A percentile compares a stretch with the other conserved stretches of the same genome.
Conservation (phyloP, 2,113 vertebrate genomes). For the Bos indicus region DNA sequence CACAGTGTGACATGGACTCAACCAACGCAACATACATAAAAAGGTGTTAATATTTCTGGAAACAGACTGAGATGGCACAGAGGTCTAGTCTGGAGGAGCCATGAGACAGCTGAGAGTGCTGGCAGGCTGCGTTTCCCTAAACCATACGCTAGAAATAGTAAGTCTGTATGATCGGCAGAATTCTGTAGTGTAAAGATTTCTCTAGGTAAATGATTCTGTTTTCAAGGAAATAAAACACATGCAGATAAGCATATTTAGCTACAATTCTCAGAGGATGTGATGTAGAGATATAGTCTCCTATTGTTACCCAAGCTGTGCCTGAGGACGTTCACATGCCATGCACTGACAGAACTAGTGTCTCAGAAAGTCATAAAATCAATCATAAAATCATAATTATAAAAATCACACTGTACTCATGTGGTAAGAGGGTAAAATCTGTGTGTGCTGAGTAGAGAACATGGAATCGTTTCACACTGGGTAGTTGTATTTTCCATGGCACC, state of each 20-base stretch:
- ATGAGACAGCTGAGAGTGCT: slow-evolving; percentile 46
- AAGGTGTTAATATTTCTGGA: slow-evolving; percentile 51
- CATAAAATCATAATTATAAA: not conserved
- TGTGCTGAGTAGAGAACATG: not conserved
- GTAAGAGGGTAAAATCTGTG: not conserved
- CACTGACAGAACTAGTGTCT: not conserved
- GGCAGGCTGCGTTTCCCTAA: not conserved
- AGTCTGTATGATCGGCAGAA: not conserved
- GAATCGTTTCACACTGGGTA: not conserved
- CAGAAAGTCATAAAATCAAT: not conserved
- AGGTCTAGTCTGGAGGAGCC: not conserved
- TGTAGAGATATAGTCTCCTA: not conserved
- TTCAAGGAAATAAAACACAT: not conserved
- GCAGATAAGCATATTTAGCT: not conserved
- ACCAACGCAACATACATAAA: not conserved
- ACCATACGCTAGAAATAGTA: not conserved
- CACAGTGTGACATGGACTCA: not conserved
- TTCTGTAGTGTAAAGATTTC: not conserved
- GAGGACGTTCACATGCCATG: not conserved
- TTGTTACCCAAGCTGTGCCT: not conserved
- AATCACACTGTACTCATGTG: not conserved
- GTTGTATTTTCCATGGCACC: too few relatives aligned
- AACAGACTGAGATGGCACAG: slow-evolving; percentile 24
- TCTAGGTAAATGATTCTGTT: not conserved
- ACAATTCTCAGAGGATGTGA: not conserved